Percentiles rank a stretch among this genome's conserved stretches.
Conservation (phyloP, 2,888 invertebrate species). For the Fissipunctia ypsillon region DNA sequence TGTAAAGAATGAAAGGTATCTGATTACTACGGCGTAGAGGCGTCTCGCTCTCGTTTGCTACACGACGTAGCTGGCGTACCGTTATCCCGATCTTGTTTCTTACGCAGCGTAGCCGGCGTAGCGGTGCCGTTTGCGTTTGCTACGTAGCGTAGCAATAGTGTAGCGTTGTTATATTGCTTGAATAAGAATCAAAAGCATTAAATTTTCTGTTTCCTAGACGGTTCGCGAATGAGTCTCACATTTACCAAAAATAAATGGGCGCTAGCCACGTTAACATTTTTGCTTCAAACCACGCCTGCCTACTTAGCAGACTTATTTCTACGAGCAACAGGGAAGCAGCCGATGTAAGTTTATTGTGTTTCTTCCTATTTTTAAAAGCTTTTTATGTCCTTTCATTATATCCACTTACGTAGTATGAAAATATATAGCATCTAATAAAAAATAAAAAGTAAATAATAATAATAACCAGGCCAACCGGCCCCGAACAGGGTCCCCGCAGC, state of each 20-base stretch:
- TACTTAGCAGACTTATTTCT: constrained; percentile 28
- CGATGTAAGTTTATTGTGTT: constrained; percentile 30
- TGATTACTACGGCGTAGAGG: neutral
- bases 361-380: too few species aligned
- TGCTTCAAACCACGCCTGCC: constrained; percentile 44
- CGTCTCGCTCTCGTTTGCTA: neutral
- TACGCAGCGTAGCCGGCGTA: too few species aligned
- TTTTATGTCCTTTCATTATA: neutral
- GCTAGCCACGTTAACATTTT: constrained; percentile 26
- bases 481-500: too few species aligned
- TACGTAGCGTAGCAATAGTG: neutral
- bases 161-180: too few species aligned
- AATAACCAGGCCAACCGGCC: too few species aligned
- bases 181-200: too few species aligned
- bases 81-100: too few species aligned
- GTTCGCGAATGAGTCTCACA: neutral
- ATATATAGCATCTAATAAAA: too few species aligned
- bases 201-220: constrained; percentile 10
- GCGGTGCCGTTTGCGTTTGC: neutral
- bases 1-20: neutral
- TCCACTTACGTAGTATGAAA: too few species aligned
- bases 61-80: neutral
- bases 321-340: constrained; percentile 27
- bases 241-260: constrained; percentile 21
- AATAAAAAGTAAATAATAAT: too few species aligned